Evolutionary conservation across 2,797 vertebrate genomes (phyloP).

Genomic region (Neosilurus mollespiculum): DNA sequence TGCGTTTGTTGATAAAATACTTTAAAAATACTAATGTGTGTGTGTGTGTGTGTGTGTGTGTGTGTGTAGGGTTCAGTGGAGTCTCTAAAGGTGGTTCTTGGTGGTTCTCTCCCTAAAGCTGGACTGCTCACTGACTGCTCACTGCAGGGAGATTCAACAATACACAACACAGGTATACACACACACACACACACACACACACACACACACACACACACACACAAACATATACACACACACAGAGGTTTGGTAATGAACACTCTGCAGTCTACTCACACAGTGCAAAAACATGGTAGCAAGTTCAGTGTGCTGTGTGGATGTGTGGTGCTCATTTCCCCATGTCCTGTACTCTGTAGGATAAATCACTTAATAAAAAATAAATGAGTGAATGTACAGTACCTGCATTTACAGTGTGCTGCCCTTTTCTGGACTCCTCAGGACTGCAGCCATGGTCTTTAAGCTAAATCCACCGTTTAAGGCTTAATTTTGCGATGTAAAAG

Average conservation of each 20-base stretch:
- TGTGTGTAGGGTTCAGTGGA: conserved; percentile 81
- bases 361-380: too few relatives aligned
- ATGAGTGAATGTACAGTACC: too few relatives aligned
- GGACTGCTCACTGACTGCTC: conserved; percentile 88
- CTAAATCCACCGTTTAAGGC: too few relatives aligned
- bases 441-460: neutral
- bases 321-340: too few relatives aligned
- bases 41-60: conserved; percentile 1
- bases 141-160: conserved; percentile 86
- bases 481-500: too few relatives aligned
- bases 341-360: too few relatives aligned
- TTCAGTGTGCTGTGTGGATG: too few relatives aligned
- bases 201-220: neutral
- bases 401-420: neutral
- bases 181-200: neutral
- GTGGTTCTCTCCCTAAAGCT: conserved; percentile 84
- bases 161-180: conserved; percentile 81
- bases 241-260: neutral
- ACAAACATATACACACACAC: neutral
- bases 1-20: too few relatives aligned
- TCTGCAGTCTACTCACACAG: neutral
- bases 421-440: neutral
- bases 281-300: neutral
- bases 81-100: conserved; percentile 86
- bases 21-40: neutral